Base-by-base conservation (phyloP, 1,140 invertebrate species). In the Radopholus similis region DNA sequence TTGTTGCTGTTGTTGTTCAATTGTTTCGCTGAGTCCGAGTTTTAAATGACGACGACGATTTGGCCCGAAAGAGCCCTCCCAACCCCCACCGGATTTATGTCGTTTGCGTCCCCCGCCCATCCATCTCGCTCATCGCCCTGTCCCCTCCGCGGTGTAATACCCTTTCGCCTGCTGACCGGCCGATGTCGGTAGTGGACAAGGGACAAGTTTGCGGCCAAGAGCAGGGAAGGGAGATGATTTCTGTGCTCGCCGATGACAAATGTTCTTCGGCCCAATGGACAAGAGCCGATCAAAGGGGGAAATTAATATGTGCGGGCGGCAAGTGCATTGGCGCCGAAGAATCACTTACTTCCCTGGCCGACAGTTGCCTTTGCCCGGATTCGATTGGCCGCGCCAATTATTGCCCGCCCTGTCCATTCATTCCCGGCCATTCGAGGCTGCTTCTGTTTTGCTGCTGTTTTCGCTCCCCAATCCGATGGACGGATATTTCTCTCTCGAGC, bases 61-160 rank as follows among this genome's bases (percentile, higher is more conserved):
- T 34, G 51, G 35, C 2, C 15, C 49, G 9, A 4, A 2, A 13
- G n/a, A n/a, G n/a, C n/a, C n/a, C 4, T 6, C 21, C 40, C 1
- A 18, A n/a, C 23, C 18, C 18, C n/a, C 30, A n/a, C 11, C 30
- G 15, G 28, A 37, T 32, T 62, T 40, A 47, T 62, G 35, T 62
- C 44, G 58, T 62, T 62, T 62, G 38, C 58, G 47, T 60, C 47
- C 58, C 44, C 58, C 40, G 28, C 18, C 21, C 47, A 51, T 51
- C 15, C 42, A 40, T 40, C n/a, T 23, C 42, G 42, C 42, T 13
- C 42, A 6, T 23, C 42, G 23, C 26, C n/a, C 21, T 15, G 26
- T 37, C 42, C 34, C 26, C 15, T 23, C 8, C 9, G 28, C n/a
- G 38, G 15, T 59, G 38, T 59, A 57, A 57, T 57, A 30, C 34